Percentiles rank a stretch among this genome's conserved stretches.
Conservation (phyloP, 2,113 vertebrate species). For the Lagopus muta region DNA sequence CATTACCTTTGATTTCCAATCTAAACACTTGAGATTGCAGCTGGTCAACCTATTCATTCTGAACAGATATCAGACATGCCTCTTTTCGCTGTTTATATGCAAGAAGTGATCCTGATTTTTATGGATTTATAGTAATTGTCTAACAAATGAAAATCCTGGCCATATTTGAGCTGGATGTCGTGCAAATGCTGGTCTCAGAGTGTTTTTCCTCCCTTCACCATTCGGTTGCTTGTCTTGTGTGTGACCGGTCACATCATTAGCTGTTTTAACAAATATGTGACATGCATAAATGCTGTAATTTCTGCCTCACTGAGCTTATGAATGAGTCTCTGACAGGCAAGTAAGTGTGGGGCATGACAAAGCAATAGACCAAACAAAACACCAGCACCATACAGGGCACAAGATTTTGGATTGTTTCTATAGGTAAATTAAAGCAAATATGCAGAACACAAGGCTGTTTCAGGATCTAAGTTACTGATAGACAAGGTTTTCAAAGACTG, state of each 20-base stretch:
- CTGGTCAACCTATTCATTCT: not conserved
- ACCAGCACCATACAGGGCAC: not conserved
- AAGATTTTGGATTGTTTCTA: not conserved
- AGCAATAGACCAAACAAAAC: not conserved
- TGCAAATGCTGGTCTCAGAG: not conserved
- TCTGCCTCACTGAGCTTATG: not conserved
- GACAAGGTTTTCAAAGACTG: not conserved
- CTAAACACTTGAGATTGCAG: not conserved
- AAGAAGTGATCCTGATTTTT: not conserved
- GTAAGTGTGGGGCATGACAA: not conserved
- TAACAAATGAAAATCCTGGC: not conserved
- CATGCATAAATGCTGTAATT: not conserved
- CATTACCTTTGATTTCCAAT: not conserved
- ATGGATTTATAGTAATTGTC: not conserved
- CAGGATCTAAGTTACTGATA: not conserved
- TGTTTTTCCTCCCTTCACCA: not conserved
- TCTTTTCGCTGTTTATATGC: not conserved
- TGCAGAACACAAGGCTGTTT: not conserved
- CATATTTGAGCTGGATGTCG: not conserved
- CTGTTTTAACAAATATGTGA: conserved; percentile 16
- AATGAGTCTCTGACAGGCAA: not conserved
- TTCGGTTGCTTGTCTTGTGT: not conserved
- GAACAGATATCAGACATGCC: not conserved
- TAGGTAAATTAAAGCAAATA: not conserved
- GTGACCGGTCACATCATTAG: not conserved